Base-by-base conservation (phyloP, 2,888 invertebrate genomes). In the Boloria selene region DNA sequence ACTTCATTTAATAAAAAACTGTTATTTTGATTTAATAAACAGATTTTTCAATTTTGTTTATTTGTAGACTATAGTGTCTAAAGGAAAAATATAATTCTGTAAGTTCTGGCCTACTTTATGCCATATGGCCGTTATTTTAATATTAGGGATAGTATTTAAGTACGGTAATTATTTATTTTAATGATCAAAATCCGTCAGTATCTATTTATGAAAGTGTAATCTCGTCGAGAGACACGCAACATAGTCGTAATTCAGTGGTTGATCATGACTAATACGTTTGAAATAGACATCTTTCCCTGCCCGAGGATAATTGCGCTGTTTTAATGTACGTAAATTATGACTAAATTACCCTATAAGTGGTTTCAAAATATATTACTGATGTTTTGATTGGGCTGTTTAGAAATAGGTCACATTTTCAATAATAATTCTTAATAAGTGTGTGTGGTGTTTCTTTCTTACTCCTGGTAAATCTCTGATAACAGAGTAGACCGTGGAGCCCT, bases 271-370 rank as follows among this genome's bases (percentile, higher is more conserved):
- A 62, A 58, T 61, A 61, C 65, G 65, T 72, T 67, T 81, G 76
- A 82, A 81, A 82, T 80, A 84, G 82, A 76, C 78, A 84, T 84
- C 80, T 80, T 81, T 81, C 80, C 79, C 76, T 77, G 75, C 74
- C 74, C 76, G 70, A 72, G 73, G 71, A 68, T 69, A 63, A 71
- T 68, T 79, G 77, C 80, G 80, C 77, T 79, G 81, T 78, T 85
- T 82, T 79, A 81, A 84, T 82, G 60, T 49, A 17, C 17, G 54
- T 58, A 47, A 44, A 66, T 69, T 64, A 66, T 69, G 66, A 64
- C 42, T 31, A 49, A 13, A 49, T 61, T 69, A 64, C 60, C 61
- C 44, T 18, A 44, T 63, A 53, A 18, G n/a, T 6, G 45, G 42
- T 50, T 52, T 47, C 22, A 55, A 52, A 63, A 61, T 56, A 44